Percentiles rank a stretch among this genome's conserved stretches.
These are phyloP conservation scores for Arnoldichthys spilopterus DNA, from an alignment of 2,797 vertebrate genomes.

Conservation along the genomic window DNA sequence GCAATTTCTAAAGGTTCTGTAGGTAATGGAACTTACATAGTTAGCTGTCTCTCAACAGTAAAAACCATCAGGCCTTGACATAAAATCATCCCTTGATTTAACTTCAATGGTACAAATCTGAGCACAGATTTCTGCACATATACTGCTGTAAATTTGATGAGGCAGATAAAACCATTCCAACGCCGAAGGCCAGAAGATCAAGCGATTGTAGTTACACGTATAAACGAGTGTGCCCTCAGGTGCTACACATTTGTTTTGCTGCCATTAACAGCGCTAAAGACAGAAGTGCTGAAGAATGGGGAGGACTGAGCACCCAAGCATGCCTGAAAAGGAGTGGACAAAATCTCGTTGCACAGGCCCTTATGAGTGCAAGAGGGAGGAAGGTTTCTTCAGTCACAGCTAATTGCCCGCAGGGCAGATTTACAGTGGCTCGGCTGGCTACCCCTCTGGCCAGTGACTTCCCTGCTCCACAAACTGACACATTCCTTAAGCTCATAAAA, in stretches of 20 bases:
- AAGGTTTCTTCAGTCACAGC: slow-evolving; percentile 33
- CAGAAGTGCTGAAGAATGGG: slow-evolving; percentile 2
- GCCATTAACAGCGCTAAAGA: slow-evolving; percentile 32
- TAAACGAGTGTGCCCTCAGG: not conserved
- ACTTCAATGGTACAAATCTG: not conserved
- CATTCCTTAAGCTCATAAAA: slow-evolving; percentile 63
- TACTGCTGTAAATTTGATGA: not conserved
- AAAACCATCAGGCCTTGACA: slow-evolving; percentile 1
- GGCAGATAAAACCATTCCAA: not conserved
- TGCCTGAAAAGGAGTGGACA: slow-evolving; percentile 28
- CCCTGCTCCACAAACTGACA: slow-evolving; percentile 44
- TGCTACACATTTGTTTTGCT: not conserved
- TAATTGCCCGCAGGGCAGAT: slow-evolving; percentile 45
- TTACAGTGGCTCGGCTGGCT: slow-evolving; percentile 39
- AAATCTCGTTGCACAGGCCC: slow-evolving; percentile 20
- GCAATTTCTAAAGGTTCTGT: not conserved
- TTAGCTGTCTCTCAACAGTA: not conserved
- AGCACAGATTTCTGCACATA: not conserved
- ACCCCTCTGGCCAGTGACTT: slow-evolving; percentile 37
- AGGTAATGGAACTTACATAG: slow-evolving; percentile 2
- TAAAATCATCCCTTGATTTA: not conserved
- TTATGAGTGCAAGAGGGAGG: slow-evolving; percentile 12
- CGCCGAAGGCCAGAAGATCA: not conserved
- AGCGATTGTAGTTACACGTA: not conserved
- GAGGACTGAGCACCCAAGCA: slow-evolving; percentile 21